These are phyloP conservation scores for Penelope pileata DNA, from an alignment of 2,113 vertebrate genomes.

Conservation along the genomic window DNA sequence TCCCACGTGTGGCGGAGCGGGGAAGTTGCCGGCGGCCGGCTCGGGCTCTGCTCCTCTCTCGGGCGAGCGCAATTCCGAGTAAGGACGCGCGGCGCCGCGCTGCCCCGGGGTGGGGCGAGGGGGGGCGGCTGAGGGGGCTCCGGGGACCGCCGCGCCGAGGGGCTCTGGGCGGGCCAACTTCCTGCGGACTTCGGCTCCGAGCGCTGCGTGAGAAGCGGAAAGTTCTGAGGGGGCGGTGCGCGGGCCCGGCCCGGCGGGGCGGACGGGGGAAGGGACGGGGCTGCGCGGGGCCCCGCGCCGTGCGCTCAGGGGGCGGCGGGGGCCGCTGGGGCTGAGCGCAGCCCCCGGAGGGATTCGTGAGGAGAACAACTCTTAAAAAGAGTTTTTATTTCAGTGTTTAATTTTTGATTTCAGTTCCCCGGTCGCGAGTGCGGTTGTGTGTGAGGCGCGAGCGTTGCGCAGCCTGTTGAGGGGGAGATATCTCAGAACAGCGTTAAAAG, in stretches of 20 bases:
- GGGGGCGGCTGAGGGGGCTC: background rate
- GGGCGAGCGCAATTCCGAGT: background rate
- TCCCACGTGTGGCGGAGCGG: conserved; percentile 21
- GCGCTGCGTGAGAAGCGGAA: background rate
- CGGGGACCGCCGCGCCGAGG: background rate
- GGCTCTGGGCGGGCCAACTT: background rate
- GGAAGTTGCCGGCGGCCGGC: conserved; percentile 25
- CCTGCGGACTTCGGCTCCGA: background rate
- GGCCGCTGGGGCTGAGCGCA: background rate
- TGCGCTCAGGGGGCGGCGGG: background rate
- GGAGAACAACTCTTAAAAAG: background rate
- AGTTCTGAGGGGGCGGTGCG: background rate
- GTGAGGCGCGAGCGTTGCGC: background rate
- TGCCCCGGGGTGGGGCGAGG: background rate
- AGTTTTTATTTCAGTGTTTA: background rate
- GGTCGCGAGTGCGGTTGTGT: background rate
- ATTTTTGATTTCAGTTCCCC: background rate
- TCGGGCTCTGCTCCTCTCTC: background rate
- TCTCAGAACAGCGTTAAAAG: background rate
- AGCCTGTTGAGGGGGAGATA: background rate
- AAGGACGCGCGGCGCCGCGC: background rate
- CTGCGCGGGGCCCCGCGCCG: background rate
- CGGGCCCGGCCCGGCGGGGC: background rate
- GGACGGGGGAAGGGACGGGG: background rate
- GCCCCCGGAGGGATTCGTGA: background rate